A percentile compares a stretch with the other conserved stretches of the same genome.
Evolutionary conservation across 2,888 invertebrate genomes (phyloP).

Genomic region (Callyntrura guangdongensis): DNA sequence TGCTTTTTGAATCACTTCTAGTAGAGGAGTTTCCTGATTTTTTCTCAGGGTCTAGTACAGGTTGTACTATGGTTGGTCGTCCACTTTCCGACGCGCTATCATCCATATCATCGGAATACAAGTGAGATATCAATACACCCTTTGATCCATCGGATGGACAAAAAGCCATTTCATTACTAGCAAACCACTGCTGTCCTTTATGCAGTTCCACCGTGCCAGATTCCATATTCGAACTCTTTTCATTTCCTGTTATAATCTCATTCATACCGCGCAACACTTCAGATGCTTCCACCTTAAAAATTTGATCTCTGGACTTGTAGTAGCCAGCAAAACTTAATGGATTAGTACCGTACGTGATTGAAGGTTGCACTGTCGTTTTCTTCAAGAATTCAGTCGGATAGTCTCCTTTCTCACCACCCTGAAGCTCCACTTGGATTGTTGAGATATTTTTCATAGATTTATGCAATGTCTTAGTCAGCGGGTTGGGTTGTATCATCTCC

Average conservation of each 20-base stretch:
- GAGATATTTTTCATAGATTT: slow-evolving; percentile 59
- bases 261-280: slow-evolving; percentile 81
- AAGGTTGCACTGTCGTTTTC: slow-evolving; percentile 77
- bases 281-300: slow-evolving; percentile 80
- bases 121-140: slow-evolving; percentile 83
- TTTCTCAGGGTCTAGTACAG: neutral
- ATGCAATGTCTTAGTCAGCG: slow-evolving; percentile 70
- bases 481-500: slow-evolving; percentile 76
- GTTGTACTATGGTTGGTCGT: neutral
- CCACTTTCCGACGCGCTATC: slow-evolving; percentile 76
- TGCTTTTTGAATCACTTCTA: slow-evolving; percentile 67
- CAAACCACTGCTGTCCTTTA: slow-evolving; percentile 82
- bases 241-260: slow-evolving; percentile 67
- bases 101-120: slow-evolving; percentile 84
- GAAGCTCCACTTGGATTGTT: slow-evolving; percentile 68
- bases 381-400: slow-evolving; percentile 78
- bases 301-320: slow-evolving; percentile 82
- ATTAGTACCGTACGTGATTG: slow-evolving; percentile 80
- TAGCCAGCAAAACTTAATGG: slow-evolving; percentile 80
- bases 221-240: slow-evolving; percentile 56
- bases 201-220: slow-evolving; percentile 62
- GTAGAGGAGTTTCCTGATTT: slow-evolving; percentile 50
- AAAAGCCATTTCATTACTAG: slow-evolving; percentile 80
- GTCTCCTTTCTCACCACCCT: slow-evolving; percentile 71
- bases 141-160: slow-evolving; percentile 84